Evolutionary conservation across 2,797 vertebrate species (phyloP).

Genomic region (Brachyalestes nurse): DNA sequence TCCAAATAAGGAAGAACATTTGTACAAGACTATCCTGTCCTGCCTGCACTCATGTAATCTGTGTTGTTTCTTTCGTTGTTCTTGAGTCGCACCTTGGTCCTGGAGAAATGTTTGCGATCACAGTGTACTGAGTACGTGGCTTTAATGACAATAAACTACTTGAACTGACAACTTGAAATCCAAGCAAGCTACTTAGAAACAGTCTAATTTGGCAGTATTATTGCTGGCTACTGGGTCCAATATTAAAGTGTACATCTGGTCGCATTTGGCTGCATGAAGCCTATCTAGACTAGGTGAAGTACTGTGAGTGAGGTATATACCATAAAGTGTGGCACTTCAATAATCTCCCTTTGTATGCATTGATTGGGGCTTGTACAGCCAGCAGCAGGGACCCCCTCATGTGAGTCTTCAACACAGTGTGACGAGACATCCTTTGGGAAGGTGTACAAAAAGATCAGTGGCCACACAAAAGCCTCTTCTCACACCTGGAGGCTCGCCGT

Average conservation of each 20-base stretch:
- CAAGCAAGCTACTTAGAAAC: background rate
- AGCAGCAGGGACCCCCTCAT: slow-evolving; percentile 50
- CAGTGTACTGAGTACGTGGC: no score
- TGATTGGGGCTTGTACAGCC: slow-evolving; percentile 46
- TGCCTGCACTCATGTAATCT: no score
- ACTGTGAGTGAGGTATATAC: slow-evolving; percentile 23
- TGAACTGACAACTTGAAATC: no score
- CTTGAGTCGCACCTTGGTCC: no score
- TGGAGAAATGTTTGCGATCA: no score
- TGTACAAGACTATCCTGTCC: no score
- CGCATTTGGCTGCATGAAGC: slow-evolving; percentile 4
- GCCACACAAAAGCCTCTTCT: slow-evolving; percentile 55
- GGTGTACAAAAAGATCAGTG: slow-evolving; percentile 55
- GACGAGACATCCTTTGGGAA: slow-evolving; percentile 52
- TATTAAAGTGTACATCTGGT: background rate
- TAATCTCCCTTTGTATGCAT: slow-evolving; percentile 53
- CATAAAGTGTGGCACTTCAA: slow-evolving; percentile 42
- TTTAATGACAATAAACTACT: no score
- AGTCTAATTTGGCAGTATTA: background rate
- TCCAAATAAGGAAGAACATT: no score
- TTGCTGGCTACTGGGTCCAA: background rate
- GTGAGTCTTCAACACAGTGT: slow-evolving; percentile 45
- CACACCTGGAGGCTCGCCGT: slow-evolving; percentile 57
- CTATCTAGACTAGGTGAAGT: slow-evolving; percentile 40
- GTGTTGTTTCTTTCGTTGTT: no score